These are phyloP conservation scores for Phenacoccus solenopsis DNA, from an alignment of 1,140 invertebrate genomes.

Conservation along the genomic window DNA sequence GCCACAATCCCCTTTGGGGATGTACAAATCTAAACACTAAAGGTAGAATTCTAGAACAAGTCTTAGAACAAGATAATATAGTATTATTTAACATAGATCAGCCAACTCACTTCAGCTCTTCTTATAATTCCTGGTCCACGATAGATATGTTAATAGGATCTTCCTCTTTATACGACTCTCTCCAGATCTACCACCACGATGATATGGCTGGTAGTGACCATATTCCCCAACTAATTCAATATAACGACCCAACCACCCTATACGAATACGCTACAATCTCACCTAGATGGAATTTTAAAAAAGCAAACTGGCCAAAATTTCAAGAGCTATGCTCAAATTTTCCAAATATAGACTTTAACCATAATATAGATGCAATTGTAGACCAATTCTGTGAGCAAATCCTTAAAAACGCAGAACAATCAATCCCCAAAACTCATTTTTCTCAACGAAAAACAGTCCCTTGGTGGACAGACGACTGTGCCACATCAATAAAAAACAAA, in stretches of 20 bases:
- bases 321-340: not conserved
- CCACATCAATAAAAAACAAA: not conserved
- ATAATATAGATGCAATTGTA: constrained; percentile 6
- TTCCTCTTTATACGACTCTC: not conserved
- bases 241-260: not conserved
- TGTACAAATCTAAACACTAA: constrained; percentile 9
- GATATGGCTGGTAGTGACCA: constrained; percentile 14
- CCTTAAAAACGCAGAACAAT: constrained; percentile 5
- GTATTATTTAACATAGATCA: no score
- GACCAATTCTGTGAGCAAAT: not conserved
- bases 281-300: not conserved
- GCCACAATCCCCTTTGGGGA: constrained; percentile 22
- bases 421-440: not conserved
- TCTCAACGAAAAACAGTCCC: not conserved
- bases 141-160: constrained; percentile 7
- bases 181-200: not conserved
- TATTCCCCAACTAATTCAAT: not conserved
- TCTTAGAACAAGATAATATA: constrained; percentile 17
- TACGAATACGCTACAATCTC: constrained; percentile 7
- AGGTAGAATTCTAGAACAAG: constrained; percentile 21
- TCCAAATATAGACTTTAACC: constrained; percentile 1
- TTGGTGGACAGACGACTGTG: constrained; percentile 3
- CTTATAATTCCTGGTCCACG: constrained; percentile 6
- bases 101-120: not conserved
- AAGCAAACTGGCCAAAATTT: not conserved